A percentile compares a stretch with the other conserved stretches of the same genome.
phyloP scores from a whole-genome alignment of 2,113 vertebrate species.

The Burhinus oedicnemus region DNA sequence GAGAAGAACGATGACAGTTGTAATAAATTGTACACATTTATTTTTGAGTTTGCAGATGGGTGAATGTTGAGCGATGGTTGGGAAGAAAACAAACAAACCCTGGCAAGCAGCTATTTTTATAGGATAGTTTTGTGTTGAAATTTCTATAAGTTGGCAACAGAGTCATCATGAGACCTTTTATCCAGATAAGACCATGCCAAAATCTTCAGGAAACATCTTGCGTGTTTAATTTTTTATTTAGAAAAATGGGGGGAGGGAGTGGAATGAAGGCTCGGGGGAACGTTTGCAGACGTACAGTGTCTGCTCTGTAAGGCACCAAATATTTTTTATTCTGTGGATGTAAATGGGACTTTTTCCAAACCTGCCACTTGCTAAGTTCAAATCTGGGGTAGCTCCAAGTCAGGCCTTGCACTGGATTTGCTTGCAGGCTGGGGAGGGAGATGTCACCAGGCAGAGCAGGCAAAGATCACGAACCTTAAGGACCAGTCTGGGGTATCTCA shows the following conservation, averaged over 20 bases:
- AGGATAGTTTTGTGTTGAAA: constrained; percentile 50
- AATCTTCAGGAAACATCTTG: constrained; percentile 65
- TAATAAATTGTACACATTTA: constrained; percentile 37
- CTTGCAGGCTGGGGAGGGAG: not conserved
- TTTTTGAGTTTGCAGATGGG: constrained; percentile 44
- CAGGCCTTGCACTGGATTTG: not conserved
- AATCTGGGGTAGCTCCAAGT: not conserved
- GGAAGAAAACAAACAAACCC: constrained; percentile 50
- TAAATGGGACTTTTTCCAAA: not conserved
- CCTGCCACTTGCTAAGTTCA: not conserved
- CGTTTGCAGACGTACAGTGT: not conserved
- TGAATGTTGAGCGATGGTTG: not conserved
- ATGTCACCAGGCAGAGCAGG: not conserved
- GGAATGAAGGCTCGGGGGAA: not conserved
- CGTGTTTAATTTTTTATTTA: constrained; percentile 16
- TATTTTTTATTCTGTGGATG: not conserved
- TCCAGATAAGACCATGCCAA: constrained; percentile 55
- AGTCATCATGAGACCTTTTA: constrained; percentile 8
- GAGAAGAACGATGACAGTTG: constrained; percentile 31
- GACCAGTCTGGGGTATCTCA: not conserved
- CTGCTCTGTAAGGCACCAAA: constrained; percentile 2
- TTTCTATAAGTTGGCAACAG: constrained; percentile 55
- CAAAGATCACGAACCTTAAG: not conserved
- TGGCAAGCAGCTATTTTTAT: constrained; percentile 48
- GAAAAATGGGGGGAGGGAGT: not conserved